A percentile compares a stretch with the other conserved stretches of the same genome.
Evolutionary conservation across 53 echinoderm and acorn worm genomes (phyloP).

Genomic region (Mesocentrotus franciscanus): DNA sequence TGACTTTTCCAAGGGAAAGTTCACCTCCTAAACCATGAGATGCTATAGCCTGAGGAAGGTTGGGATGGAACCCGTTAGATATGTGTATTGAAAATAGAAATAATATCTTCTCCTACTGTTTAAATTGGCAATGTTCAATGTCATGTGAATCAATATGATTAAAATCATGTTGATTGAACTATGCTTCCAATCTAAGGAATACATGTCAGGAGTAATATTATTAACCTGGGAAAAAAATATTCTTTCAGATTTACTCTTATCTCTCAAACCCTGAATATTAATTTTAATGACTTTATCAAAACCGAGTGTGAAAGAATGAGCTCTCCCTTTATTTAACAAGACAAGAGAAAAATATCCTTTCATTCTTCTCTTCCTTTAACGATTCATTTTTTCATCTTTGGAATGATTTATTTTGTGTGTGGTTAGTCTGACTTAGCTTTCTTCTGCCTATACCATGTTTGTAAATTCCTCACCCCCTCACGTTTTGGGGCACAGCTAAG

Average conservation of each 20-base stretch:
- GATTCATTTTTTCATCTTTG: not conserved
- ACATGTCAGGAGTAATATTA: no score
- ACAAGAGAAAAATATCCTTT: no score
- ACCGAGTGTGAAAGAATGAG: no score
- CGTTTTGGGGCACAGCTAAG: not conserved
- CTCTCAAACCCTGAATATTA: no score
- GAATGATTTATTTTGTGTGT: not conserved
- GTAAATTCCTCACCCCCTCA: slow-evolving; percentile 42
- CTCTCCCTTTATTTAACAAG: no score
- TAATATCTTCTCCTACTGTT: not conserved
- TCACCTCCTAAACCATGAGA: not conserved
- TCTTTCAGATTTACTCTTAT: no score
- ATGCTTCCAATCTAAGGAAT: no score
- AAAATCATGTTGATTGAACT: no score
- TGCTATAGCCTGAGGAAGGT: not conserved
- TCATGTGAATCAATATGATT: no score
- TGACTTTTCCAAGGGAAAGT: not conserved
- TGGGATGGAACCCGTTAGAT: not conserved
- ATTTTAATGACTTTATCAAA: no score
- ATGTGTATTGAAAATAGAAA: not conserved
- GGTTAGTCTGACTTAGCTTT: not conserved
- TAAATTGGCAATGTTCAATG: no score
- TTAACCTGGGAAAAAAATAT: no score
- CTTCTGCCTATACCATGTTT: slow-evolving; percentile 25
- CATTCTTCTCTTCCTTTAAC: not conserved